A percentile compares a stretch with the other conserved stretches of the same genome.
phyloP scores from a whole-genome alignment of 2,888 invertebrate species.

The Eupeodes latifasciatus region DNA sequence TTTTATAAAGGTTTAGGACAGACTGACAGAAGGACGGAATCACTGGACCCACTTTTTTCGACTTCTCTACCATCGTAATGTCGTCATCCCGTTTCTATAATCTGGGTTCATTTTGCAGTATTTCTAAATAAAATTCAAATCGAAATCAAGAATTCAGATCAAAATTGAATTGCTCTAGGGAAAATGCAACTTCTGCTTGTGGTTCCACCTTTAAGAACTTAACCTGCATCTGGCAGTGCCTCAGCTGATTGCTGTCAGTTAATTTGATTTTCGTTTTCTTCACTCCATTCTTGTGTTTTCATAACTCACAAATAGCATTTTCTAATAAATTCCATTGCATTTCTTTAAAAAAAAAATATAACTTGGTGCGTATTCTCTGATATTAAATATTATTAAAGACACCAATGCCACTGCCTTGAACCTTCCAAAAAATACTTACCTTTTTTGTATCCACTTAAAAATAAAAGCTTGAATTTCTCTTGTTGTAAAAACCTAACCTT shows the following conservation, averaged over 20 bases:
- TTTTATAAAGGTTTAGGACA: too few species aligned
- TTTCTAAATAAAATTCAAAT: too few species aligned
- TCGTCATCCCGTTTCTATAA: too few species aligned
- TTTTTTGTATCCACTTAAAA: too few species aligned
- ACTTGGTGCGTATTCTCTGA: slow-evolving; percentile 24
- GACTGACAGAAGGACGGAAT: too few species aligned
- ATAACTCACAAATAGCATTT: slow-evolving; percentile 42
- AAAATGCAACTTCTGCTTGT: neutral
- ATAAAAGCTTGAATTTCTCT: neutral
- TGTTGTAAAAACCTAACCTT: slow-evolving; percentile 10
- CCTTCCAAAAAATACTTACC: neutral
- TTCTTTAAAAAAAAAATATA: slow-evolving; percentile 17
- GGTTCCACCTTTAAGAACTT: neutral
- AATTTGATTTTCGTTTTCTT: neutral
- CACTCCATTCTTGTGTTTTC: slow-evolving; percentile 46
- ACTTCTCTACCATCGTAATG: too few species aligned
- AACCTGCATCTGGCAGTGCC: slow-evolving; percentile 11
- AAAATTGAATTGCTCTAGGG: too few species aligned
- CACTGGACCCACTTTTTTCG: too few species aligned
- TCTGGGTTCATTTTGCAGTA: too few species aligned
- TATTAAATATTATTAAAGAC: neutral
- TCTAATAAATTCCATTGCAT: slow-evolving; percentile 26
- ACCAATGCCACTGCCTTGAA: neutral
- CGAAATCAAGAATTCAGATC: too few species aligned
- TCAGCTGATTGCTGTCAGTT: slow-evolving; percentile 53